These are phyloP conservation scores for Cuniculus paca DNA, from an alignment of 2,797 vertebrate genomes.

Conservation along the genomic window DNA sequence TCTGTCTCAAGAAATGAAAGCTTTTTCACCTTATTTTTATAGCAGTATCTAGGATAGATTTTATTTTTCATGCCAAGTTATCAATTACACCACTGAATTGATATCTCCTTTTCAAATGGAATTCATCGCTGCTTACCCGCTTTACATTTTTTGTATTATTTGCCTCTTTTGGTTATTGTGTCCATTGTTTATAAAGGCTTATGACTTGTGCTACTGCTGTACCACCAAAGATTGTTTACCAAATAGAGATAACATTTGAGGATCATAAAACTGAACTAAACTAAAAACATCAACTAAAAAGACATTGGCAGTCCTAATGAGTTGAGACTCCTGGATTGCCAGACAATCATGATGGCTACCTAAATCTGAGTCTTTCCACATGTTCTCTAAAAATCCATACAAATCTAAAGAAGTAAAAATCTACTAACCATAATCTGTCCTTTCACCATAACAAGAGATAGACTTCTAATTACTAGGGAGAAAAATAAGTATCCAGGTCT, in stretches of 20 bases:
- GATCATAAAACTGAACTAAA: not conserved
- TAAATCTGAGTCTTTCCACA: not conserved
- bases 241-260: not conserved
- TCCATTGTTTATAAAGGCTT: constrained; percentile 48
- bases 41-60: constrained; percentile 6
- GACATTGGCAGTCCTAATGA: not conserved
- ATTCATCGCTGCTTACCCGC: not conserved
- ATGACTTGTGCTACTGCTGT: constrained; percentile 35
- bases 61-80: not conserved
- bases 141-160: constrained; percentile 36
- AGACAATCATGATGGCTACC: not conserved
- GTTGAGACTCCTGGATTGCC: not conserved
- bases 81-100: too few relatives aligned
- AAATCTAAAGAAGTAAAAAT: constrained; percentile 10
- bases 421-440: not conserved
- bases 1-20: constrained; percentile 23
- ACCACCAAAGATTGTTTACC: not conserved
- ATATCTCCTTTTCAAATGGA: not conserved
- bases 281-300: constrained; percentile 35
- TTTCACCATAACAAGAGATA: not conserved
- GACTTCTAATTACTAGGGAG: too few relatives aligned
- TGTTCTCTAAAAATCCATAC: not conserved
- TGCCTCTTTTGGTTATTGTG: constrained; percentile 30
- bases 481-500: not conserved
- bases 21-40: constrained; percentile 39